Evolutionary conservation across 2,888 invertebrate genomes (phyloP).

Genomic region (Thereva nobilitata): DNA sequence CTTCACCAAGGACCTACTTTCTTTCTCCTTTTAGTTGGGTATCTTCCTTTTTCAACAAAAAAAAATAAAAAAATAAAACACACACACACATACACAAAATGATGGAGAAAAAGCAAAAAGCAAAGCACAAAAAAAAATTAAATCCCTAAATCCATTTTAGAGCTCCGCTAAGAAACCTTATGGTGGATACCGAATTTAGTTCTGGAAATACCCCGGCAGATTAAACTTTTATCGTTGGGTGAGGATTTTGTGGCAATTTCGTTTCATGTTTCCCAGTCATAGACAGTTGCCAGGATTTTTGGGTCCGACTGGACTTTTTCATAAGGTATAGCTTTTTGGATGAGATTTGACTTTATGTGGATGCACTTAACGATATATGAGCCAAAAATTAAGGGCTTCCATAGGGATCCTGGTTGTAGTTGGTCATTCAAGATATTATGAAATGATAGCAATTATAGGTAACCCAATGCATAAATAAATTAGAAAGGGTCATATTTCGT

Average conservation of each 20-base stretch:
- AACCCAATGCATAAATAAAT: too few species aligned
- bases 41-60: constrained; percentile 12
- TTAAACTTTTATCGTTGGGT: constrained; percentile 26
- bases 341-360: too few species aligned
- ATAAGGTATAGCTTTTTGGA: too few species aligned
- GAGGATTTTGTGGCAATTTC: constrained; percentile 28
- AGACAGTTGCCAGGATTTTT: constrained; percentile 3
- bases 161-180: constrained; percentile 23
- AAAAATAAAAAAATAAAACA: not conserved
- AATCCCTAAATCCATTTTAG: constrained; percentile 38
- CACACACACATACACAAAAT: too few species aligned
- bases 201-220: constrained; percentile 23
- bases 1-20: constrained; percentile 7
- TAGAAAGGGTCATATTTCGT: too few species aligned
- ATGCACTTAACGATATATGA: too few species aligned
- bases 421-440: too few species aligned
- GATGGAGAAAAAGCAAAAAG: too few species aligned
- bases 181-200: constrained; percentile 15
- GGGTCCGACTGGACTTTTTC: too few species aligned
- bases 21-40: constrained; percentile 1
- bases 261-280: constrained; percentile 5
- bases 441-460: too few species aligned
- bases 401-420: too few species aligned
- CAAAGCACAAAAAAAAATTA: constrained; percentile 24
- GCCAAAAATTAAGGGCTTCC: too few species aligned